Evolutionary conservation across 2,888 invertebrate species (phyloP), one percentile per base, ranked within the genome.

Genomic region (Lepeophtheirus nordmannii): DNA sequence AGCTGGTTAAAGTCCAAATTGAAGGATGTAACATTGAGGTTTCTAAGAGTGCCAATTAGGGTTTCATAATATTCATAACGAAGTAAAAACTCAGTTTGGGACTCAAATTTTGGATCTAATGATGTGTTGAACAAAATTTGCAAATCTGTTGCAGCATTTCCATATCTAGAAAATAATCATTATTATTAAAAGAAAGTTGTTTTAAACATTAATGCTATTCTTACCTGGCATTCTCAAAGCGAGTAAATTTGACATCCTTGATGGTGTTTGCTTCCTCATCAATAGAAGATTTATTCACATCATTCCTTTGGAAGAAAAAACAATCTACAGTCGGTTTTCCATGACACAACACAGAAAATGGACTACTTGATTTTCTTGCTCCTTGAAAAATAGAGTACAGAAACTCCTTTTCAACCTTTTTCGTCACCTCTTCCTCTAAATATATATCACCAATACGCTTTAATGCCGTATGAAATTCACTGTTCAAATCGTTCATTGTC

Each of bases 61-160:
- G 38, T 62, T 40, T 62, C 62, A 17, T 62, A 30, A 20, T 62
- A 62, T 20, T 40, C 40, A 40, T 40, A 62, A 10, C 62, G 38
- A 14, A 62, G 41, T 20, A 62, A 23, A n/a, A 62, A 62, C 20
- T 62, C 62, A 20, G 14, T 46, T n/a, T 62, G 38, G 10, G 39
- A 39, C 17, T 62, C 62, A 62, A 62, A 20, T 39, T 62, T 62
- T 22, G 62, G 62, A 1, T 46, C 62, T 39, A 62, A 17, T 10
- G 39, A 38, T 22, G 62, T 22, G 40, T 30, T 22, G n/a, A 62
- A 30, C 20, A 62, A 40, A 8, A 62, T 17, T 23, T 62, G 62
- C 17, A 62, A 17, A 38, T 62, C 62, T 23, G 23, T 11, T 11
- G 11, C 57, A 20, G 23, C 57, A 22, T 57, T 20, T 11, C 11